Evolutionary conservation across 2,888 invertebrate genomes (phyloP), one percentile per base, ranked within the genome.

Genomic region (Phyto melanocephala): DNA sequence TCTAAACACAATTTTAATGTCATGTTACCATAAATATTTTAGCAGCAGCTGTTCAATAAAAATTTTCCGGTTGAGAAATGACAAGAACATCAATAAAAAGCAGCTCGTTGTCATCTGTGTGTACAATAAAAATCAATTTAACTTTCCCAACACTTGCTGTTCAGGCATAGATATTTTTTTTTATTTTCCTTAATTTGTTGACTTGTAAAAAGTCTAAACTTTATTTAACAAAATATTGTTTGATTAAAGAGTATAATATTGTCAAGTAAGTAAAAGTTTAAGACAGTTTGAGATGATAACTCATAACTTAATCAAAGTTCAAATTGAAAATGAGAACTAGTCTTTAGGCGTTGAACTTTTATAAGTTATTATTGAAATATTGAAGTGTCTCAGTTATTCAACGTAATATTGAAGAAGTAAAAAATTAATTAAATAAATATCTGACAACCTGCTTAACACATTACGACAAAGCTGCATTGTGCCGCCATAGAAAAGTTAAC

Each of bases 61-160:
- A 54, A 52, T 72, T 28, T 68, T 68, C 20, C 33, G 33, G n/a
- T 67, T 81, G 37, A 54, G 24, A 22, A 37, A 62, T 68, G 67
- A 50, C 70, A 68, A 75, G 45, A 33, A 70, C 68, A 77, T 47
- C 33, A 68, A 54, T 45, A 40, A 52, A 11, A 33, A 35, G 10
- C 47, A 20, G n/a, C 28, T 24, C 24, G 37, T 47, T 71, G 22
- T n/a, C 40, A 22, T 13, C 22, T 35, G 5, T 35, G n/a, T 6
- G 2, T 54, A 13, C 77, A 81, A 81, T 68, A 68, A 72, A 81
- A 81, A 81, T 72, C 81, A 81, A 81, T 81, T 81, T 77, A 81
- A 81, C 77, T 81, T 81, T 81, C 68, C 68, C 54, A 77, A 50
- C 54, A 72, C 42, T 54, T 65, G 42, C 33, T 50, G 15, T 58